Base-by-base conservation (phyloP, 1,140 invertebrate species). In the Leptopilina clavipes region DNA sequence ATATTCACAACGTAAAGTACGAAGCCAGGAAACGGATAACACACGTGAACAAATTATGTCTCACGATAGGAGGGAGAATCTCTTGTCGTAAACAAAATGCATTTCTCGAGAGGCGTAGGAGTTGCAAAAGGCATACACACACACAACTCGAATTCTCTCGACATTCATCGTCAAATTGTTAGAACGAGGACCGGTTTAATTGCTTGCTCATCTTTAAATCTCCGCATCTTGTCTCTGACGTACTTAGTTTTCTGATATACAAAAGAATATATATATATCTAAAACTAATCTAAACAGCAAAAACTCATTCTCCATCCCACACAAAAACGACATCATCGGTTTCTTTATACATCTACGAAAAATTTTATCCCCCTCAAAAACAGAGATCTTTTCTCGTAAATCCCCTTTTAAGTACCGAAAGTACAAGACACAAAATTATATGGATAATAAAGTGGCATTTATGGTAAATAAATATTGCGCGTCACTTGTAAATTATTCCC, bases 201-300 rank as follows among this genome's bases (percentile, higher is more conserved):
- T 59, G 10, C 18, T 31, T 19, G 9, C 56, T 31, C 56, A 59
- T 9, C 22, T 59, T 25, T 59, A 59, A 25, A 59, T 59, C 22
- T 22, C 19, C 5, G 25, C 25, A 1, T 59, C 56, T 59, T 12
- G 18, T 59, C 56, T 59, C 19, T 56, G 54, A 56, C 54, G 54
- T 22, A 56, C 54, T 59, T 59, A 59, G 19, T 59, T 59, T 59
- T 59, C 56, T 59, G 56, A 59, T 59, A 17, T 54, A 31, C 56
- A 59, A 59, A 59, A 59, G 56, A 59, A 59, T 22, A 18, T 7
- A 19, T 59, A 8, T 25, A 25, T 12, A 1, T 59, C 25, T 31
- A 31, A 31, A n/a, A 1, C 5, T 31, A 31, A 22, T 31, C 19
- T 59, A 19, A 19, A 59, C 44, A 25, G 56, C 22, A 19, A 59